Conservation (phyloP, 1,140 invertebrate species). For the Halictus rubicundus region DNA sequence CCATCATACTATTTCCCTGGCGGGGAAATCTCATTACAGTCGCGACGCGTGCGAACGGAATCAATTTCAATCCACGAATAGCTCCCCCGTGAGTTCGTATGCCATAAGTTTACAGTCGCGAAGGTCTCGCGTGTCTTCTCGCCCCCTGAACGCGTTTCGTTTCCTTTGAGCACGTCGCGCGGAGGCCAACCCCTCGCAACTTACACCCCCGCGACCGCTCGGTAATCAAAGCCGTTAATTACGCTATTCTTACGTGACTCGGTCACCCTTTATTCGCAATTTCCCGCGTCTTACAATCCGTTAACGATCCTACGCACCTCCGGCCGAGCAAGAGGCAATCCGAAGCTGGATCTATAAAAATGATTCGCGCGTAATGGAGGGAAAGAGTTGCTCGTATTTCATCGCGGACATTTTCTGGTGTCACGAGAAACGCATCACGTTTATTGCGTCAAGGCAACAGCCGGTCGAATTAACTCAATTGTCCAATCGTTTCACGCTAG, state of each 20-base stretch:
- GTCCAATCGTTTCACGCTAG: not conserved
- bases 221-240: conserved; percentile 4
- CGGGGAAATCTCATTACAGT: too few species aligned
- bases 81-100: too few species aligned
- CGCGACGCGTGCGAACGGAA: too few species aligned
- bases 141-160: not conserved
- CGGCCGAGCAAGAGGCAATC: too few species aligned
- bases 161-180: not conserved
- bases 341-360: too few species aligned
- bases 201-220: not conserved
- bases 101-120: too few species aligned
- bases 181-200: not conserved
- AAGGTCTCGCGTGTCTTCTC: too few species aligned
- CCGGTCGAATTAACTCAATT: not conserved
- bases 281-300: conserved; percentile 3
- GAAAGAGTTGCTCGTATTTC: too few species aligned
- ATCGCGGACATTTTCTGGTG: too few species aligned
- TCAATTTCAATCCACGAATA: too few species aligned
- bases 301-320: not conserved
- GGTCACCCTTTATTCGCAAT: not conserved
- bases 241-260: not conserved
- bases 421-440: not conserved
- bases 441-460: not conserved
- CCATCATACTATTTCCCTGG: not conserved
- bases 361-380: too few species aligned